These are phyloP conservation scores for Dicerorhinus sumatrensis DNA, from an alignment of 2,113 vertebrate genomes.

Conservation along the genomic window DNA sequence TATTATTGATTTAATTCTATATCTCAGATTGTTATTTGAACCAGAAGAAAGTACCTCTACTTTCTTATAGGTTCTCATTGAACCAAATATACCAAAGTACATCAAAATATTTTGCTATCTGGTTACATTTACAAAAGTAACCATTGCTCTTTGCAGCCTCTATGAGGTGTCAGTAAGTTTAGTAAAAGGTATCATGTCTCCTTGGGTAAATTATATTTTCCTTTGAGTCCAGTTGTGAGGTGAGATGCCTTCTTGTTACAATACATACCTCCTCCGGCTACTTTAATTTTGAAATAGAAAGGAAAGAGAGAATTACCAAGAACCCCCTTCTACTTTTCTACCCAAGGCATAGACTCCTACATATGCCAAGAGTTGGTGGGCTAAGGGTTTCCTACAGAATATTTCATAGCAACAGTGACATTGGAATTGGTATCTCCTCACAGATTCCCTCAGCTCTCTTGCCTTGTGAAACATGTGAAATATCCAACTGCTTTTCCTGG, in stretches of 20 bases:
- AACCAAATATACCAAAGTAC: background rate
- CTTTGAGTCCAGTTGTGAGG: background rate
- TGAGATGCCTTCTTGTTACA: background rate
- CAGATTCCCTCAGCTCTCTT: background rate
- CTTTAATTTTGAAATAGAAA: slow-evolving; percentile 29
- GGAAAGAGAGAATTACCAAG: background rate
- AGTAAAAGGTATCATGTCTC: background rate
- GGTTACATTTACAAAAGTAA: slow-evolving; percentile 10
- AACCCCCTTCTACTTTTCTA: background rate
- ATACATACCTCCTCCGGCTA: background rate
- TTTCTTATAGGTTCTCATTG: background rate
- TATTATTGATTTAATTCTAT: background rate
- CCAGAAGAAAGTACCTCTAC: background rate
- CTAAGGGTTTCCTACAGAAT: background rate
- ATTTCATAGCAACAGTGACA: background rate
- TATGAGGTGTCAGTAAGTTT: background rate
- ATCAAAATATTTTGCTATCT: background rate
- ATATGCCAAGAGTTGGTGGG: background rate
- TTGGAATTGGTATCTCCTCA: background rate
- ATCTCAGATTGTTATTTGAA: background rate
- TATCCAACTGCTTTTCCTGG: background rate
- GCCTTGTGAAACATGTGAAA: background rate
- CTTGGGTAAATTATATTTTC: background rate
- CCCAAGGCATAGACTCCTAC: background rate
- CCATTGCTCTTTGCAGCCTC: background rate